A percentile compares a stretch with the other conserved stretches of the same genome.
These are phyloP conservation scores for Macaria notata DNA, from an alignment of 2,888 invertebrate species.

Conservation along the genomic window DNA sequence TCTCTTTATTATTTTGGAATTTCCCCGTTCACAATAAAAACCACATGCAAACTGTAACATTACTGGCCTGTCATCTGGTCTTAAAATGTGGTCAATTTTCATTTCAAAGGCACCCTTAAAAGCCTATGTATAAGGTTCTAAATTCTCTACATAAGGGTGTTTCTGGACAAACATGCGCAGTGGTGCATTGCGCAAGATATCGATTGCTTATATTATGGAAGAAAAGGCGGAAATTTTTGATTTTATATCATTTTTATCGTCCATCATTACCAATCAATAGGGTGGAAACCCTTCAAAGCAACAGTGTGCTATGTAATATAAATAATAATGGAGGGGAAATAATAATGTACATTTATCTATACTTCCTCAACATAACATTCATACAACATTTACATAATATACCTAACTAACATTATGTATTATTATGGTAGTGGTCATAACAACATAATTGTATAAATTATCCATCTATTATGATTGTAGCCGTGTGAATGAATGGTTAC, in stretches of 20 bases:
- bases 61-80: constrained; percentile 68
- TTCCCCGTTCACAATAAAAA: constrained; percentile 48
- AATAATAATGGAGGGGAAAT: background rate
- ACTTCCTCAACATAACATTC: too few species aligned
- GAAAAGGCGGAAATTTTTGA: constrained; percentile 70
- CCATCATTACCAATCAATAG: constrained; percentile 18
- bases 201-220: constrained; percentile 71
- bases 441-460: too few species aligned
- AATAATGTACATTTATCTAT: too few species aligned
- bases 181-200: constrained; percentile 78
- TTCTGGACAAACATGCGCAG: constrained; percentile 71
- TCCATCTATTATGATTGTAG: too few species aligned
- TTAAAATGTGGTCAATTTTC: constrained; percentile 22
- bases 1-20: constrained; percentile 18
- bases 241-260: constrained; percentile 33
- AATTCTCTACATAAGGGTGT: constrained; percentile 28
- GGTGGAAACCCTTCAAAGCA: constrained; percentile 6
- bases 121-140: constrained; percentile 23
- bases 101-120: constrained; percentile 31
- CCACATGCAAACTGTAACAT: constrained; percentile 65
- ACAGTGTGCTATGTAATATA: background rate
- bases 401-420: too few species aligned
- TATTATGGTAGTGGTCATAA: too few species aligned
- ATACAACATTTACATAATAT: background rate
- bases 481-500: too few species aligned